A percentile compares a stretch with the other conserved stretches of the same genome.
Conservation (phyloP, 2,113 vertebrate genomes). For the Jaculus jaculus region DNA sequence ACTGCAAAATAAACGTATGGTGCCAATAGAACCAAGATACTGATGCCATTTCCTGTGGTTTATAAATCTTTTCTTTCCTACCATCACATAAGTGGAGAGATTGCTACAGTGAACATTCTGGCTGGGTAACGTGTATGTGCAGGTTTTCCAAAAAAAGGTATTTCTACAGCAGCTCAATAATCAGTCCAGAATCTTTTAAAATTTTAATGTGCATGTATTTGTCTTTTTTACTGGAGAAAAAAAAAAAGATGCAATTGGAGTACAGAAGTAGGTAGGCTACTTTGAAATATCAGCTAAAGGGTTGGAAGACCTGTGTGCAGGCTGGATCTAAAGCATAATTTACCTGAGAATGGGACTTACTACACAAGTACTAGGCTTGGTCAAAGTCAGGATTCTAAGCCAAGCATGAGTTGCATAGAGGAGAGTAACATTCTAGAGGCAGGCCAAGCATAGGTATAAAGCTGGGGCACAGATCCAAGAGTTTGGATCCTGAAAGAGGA, state of each 20-base stretch:
- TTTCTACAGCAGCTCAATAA: neutral
- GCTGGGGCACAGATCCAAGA: neutral
- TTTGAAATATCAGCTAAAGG: neutral
- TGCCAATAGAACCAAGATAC: neutral
- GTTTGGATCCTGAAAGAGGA: neutral
- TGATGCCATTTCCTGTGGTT: neutral
- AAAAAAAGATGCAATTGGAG: neutral
- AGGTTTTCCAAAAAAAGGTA: neutral
- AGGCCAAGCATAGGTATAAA: neutral
- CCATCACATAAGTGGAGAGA: neutral
- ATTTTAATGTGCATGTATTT: neutral
- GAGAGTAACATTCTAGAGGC: neutral
- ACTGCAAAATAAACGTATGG: neutral
- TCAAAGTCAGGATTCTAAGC: neutral
- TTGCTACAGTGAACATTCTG: neutral
- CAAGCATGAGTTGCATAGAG: neutral
- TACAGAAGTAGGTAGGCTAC: neutral
- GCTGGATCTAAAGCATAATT: neutral
- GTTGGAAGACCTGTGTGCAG: neutral
- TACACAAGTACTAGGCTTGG: neutral
- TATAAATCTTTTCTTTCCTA: neutral
- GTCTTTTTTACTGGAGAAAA: neutral
- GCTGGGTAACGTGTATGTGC: neutral
- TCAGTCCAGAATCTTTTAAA: neutral
- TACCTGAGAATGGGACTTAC: neutral